Percentiles rank a stretch among this genome's conserved stretches.
phyloP scores from a whole-genome alignment of 2,113 vertebrate species.

The Neogobius melanostomus region DNA sequence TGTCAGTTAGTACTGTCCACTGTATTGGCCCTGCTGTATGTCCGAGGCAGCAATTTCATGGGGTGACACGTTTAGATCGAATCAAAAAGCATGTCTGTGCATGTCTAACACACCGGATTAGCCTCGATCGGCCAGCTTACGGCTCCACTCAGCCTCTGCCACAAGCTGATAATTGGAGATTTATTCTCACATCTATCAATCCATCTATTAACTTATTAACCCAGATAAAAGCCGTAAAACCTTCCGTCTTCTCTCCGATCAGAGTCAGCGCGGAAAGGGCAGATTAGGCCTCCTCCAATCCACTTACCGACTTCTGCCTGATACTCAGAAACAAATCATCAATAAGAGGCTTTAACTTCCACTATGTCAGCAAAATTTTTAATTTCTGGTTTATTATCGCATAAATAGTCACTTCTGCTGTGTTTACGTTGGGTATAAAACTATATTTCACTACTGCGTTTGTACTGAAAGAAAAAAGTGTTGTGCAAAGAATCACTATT shows the following conservation, averaged over 20 bases:
- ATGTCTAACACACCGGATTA: slow-evolving; percentile 54
- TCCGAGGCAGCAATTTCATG: background rate
- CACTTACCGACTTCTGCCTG: slow-evolving; percentile 42
- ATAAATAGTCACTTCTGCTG: too few species aligned
- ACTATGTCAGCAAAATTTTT: background rate
- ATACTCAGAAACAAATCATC: slow-evolving; percentile 54
- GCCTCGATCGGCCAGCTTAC: slow-evolving; percentile 62
- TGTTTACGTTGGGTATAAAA: too few species aligned
- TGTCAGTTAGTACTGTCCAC: background rate
- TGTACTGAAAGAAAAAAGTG: too few species aligned
- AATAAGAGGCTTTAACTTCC: slow-evolving; percentile 35
- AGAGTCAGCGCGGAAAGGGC: slow-evolving; percentile 26
- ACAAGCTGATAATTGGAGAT: slow-evolving; percentile 77
- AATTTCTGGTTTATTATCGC: too few species aligned
- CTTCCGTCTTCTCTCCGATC: slow-evolving; percentile 24
- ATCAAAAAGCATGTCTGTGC: slow-evolving; percentile 38
- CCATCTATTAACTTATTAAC: slow-evolving; percentile 75
- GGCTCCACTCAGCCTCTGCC: slow-evolving; percentile 41
- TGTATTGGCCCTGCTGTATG: background rate
- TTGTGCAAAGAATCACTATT: too few species aligned
- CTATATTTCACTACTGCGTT: too few species aligned
- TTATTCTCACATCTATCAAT: slow-evolving; percentile 69
- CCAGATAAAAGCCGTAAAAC: slow-evolving; percentile 59
- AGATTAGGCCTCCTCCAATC: slow-evolving; percentile 59
- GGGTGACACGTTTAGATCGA: slow-evolving; percentile 11